Percentiles rank a stretch among this genome's conserved stretches.
phyloP scores from a whole-genome alignment of 2,888 invertebrate species.

The Busseola fusca region DNA sequence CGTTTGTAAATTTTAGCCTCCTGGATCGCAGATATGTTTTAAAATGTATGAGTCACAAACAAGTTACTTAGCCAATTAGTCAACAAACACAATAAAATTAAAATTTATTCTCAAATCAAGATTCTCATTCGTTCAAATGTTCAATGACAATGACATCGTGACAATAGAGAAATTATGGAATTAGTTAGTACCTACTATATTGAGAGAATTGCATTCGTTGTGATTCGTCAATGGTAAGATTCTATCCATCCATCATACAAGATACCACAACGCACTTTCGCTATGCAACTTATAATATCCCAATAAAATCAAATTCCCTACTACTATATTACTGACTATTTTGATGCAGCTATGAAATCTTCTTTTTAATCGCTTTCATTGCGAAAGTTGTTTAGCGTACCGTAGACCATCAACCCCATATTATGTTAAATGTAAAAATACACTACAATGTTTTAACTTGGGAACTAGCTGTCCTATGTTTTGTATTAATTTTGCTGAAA shows the following conservation, averaged over 20 bases:
- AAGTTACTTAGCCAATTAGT: background rate
- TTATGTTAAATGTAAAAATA: too few species aligned
- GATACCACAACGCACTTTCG: background rate
- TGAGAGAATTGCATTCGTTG: background rate
- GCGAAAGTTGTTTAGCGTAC: too few species aligned
- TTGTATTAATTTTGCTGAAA: background rate
- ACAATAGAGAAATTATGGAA: constrained; percentile 6
- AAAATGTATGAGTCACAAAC: constrained; percentile 29
- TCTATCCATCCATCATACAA: background rate
- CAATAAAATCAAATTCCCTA: background rate
- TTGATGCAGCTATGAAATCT: too few species aligned
- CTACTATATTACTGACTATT: too few species aligned
- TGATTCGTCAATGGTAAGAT: too few species aligned
- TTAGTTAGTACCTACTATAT: background rate
- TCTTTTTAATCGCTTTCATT: too few species aligned
- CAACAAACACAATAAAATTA: constrained; percentile 35
- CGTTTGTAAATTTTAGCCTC: constrained; percentile 17
- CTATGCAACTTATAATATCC: background rate
- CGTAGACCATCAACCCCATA: too few species aligned
- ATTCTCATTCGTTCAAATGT: constrained; percentile 25
- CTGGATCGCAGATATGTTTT: background rate
- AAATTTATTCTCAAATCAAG: background rate
- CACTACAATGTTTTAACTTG: background rate
- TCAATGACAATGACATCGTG: constrained; percentile 23
- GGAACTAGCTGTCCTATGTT: background rate